Evolutionary conservation across 2,888 invertebrate species (phyloP), one percentile per base, ranked within the genome.

Genomic region (Agrochola macilenta): DNA sequence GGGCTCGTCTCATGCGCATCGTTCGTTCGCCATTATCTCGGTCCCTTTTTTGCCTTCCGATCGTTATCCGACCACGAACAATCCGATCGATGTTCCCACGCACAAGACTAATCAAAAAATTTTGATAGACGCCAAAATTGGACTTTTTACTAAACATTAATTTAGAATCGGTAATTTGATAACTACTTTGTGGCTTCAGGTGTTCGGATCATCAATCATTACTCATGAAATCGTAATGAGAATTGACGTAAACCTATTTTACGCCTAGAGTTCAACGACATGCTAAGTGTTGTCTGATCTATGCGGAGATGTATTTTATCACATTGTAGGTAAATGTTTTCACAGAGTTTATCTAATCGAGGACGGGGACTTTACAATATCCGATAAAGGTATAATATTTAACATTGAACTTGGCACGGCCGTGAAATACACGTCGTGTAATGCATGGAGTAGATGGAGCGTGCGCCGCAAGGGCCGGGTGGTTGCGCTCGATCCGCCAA

Each of bases 31-130:
- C 91, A 94, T 95, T 95, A 95, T 93, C 93, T 93, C 92, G 93
- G 92, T 93, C 95, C 95, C 95, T 96, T 96, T 96, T 96, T 96
- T 96, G 95, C 95, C 94, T 93, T 93, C 90, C 93, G 94, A 95
- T 96, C 93, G 94, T 95, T 95, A 95, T 95, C 94, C 94, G 93
- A 95, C 94, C 95, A 94, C 95, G 94, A 95, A 95, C 94, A 93
- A 93, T 93, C 88, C 93, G 92, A 95, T 93, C 91, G 87, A 88
- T 92, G 93, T 96, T 96, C 96, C 94, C 96, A 96, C 95, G 95
- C 92, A 93, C 89, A 91, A 90, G 88, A 89, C 91, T 91, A 92
- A 94, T 94, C 93, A 92, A 93, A 90, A 91, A 91, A 84, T 90
- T 93, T 92, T 91, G 92, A 94, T 94, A 93, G 92, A 93, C 90